Evolutionary conservation across 2,113 vertebrate genomes (phyloP).

Genomic region (Poeciliopsis occidentalis): DNA sequence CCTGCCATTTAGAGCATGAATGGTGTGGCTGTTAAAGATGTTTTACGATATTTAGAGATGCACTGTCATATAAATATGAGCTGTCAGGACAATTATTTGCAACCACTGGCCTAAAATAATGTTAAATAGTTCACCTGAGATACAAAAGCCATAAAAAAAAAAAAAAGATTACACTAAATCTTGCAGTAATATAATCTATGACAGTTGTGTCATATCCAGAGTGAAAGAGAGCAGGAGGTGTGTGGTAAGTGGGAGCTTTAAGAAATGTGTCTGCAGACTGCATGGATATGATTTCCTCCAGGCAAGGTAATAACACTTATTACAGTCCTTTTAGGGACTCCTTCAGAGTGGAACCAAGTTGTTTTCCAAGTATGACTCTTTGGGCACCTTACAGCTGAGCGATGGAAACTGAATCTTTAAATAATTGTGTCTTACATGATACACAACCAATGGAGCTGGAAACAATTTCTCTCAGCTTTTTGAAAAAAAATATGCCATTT

Average conservation of each 20-base stretch:
- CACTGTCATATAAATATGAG: constrained; percentile 1
- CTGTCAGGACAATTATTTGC: not conserved
- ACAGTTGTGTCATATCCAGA: constrained; percentile 3
- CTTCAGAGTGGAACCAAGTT: constrained; percentile 45
- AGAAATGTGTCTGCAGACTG: constrained; percentile 34
- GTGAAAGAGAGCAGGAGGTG: constrained; percentile 28
- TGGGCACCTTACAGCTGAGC: constrained; percentile 33
- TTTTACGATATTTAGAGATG: not conserved
- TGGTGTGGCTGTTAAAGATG: not conserved
- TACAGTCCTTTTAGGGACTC: constrained; percentile 45
- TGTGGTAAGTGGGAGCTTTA: constrained; percentile 39
- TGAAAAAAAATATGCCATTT: constrained; percentile 15
- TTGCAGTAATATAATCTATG: not conserved
- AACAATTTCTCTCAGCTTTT: not conserved
- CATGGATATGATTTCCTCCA: constrained; percentile 38
- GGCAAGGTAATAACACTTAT: constrained; percentile 56
- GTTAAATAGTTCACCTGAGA: not conserved
- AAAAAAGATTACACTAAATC: not conserved
- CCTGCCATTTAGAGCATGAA: not conserved
- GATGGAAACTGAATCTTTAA: constrained; percentile 35
- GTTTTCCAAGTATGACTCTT: constrained; percentile 39
- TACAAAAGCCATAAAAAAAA: not conserved
- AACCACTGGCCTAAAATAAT: not conserved
- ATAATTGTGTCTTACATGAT: constrained; percentile 44
- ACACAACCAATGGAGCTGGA: not conserved